Evolutionary conservation across 2,797 vertebrate species (phyloP), one percentile per base, ranked within the genome.

Genomic region (Lycodopsis pacificus): DNA sequence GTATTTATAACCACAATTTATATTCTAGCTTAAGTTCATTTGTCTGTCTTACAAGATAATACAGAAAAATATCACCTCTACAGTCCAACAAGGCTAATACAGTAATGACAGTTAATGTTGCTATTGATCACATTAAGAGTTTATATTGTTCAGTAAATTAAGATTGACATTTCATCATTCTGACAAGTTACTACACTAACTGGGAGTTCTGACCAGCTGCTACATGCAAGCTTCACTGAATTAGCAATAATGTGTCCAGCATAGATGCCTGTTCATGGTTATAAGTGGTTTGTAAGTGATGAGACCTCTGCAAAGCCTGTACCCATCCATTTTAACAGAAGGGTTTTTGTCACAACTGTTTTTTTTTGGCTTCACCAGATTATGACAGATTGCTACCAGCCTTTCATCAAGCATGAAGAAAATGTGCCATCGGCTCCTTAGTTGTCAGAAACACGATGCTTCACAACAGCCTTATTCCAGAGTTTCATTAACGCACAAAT

Each of bases 181-280:
- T 76, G 64, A 81, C 58, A 49, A 51, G 62, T 70, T 53, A 53
- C 34, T 63, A 25, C 34, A 44, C 25, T 22, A 2, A 54, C 48
- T 65, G 53, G 38, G 34, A 79, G 57, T 67, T 77, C 54, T 73
- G 74, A 51, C 48, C 81, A 77, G 77, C 76, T 75, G 76, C 76
- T 79, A 73, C 58, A 56, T 68, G 76, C 78, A 75, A 81, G 59
- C 65, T 17, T 65, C 62, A 48, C 56, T 38, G 19, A 84, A 75
- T 77, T 57, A 90, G 89, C 87, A 91, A 89, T 89, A 85, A 77
- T 0, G 10, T 66, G 63, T 77, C 19, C 66, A 75, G 70, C 42
- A 54, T 73, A 71, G 81, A 76, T 81, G 71, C 81, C 73, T 88
- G 66, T 58, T 77, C 1, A 53, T 75, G 71, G 65, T 80, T n/a